phyloP scores from a whole-genome alignment of 1,140 invertebrate species.

The Solenopsis fugax region DNA sequence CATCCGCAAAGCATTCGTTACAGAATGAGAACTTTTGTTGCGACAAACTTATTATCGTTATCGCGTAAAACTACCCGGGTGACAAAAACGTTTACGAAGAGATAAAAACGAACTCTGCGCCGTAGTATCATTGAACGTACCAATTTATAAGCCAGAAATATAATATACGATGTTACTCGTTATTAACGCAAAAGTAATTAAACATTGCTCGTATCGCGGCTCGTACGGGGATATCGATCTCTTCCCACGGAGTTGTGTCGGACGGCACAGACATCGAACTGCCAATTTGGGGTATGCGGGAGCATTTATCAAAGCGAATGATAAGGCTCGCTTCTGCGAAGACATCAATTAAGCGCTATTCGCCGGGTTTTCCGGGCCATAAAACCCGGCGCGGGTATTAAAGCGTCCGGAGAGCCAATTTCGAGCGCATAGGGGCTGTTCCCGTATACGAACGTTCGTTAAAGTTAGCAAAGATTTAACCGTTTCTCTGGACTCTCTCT shows the following conservation, averaged over 20 bases:
- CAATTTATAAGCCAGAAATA: constrained; percentile 7
- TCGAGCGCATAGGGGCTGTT: background rate
- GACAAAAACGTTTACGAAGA: background rate
- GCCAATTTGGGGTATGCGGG: constrained; percentile 33
- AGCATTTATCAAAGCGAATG: constrained; percentile 20
- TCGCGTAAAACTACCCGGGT: background rate
- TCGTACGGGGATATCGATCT: constrained; percentile 17
- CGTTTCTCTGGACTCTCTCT: background rate
- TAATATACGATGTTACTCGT: background rate
- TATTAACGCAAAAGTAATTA: constrained; percentile 25
- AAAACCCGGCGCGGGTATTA: background rate
- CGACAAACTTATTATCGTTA: constrained; percentile 16
- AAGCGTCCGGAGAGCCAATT: constrained; percentile 22
- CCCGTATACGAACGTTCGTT: background rate
- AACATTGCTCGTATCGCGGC: background rate
- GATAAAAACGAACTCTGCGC: background rate
- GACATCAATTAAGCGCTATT: constrained; percentile 30
- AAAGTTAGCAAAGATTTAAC: constrained; percentile 34
- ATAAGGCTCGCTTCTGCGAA: constrained; percentile 31
- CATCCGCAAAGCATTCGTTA: background rate
- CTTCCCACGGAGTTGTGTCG: background rate
- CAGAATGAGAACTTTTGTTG: background rate
- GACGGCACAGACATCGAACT: constrained; percentile 16
- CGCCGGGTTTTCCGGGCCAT: background rate
- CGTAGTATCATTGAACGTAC: too few relatives aligned